Percentiles rank a stretch among this genome's conserved stretches.
Conservation (phyloP, 2,113 vertebrate genomes). For the Prunella himalayana region DNA sequence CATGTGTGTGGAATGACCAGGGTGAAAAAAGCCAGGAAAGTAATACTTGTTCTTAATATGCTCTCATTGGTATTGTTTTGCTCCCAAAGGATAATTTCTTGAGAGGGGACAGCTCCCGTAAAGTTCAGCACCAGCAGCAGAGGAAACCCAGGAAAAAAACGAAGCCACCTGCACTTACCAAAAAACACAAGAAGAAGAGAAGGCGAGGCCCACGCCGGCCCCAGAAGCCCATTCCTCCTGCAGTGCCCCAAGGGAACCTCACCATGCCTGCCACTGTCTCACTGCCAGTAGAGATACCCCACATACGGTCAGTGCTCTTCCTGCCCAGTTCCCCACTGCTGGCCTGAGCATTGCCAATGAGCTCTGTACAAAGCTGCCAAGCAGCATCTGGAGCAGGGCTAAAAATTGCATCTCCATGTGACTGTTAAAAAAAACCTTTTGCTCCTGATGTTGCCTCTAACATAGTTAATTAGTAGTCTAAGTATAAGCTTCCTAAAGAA, state of each 20-base stretch:
- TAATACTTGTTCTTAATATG: neutral
- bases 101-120: constrained; percentile 91
- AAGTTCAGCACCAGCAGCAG: constrained; percentile 96
- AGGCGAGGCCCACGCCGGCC: constrained; percentile 91
- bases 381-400: neutral
- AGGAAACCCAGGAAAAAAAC: constrained; percentile 99
- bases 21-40: neutral
- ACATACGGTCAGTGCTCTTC: constrained; percentile 80
- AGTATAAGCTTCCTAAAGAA: neutral
- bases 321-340: neutral
- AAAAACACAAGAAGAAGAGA: constrained; percentile 99
- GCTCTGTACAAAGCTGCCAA: neutral
- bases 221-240: constrained; percentile 97
- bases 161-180: constrained; percentile 97
- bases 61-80: neutral
- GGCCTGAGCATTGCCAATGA: neutral
- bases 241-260: constrained; percentile 95
- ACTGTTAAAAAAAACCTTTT: neutral
- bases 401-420: neutral
- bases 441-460: neutral
- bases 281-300: constrained; percentile 85
- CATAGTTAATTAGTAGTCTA: neutral
- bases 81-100: constrained; percentile 92
- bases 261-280: constrained; percentile 92
- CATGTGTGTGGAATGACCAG: neutral